Percentiles rank a stretch among this genome's conserved stretches.
Conservation (phyloP, 1,140 invertebrate genomes). For the Papilio polyxenes region DNA sequence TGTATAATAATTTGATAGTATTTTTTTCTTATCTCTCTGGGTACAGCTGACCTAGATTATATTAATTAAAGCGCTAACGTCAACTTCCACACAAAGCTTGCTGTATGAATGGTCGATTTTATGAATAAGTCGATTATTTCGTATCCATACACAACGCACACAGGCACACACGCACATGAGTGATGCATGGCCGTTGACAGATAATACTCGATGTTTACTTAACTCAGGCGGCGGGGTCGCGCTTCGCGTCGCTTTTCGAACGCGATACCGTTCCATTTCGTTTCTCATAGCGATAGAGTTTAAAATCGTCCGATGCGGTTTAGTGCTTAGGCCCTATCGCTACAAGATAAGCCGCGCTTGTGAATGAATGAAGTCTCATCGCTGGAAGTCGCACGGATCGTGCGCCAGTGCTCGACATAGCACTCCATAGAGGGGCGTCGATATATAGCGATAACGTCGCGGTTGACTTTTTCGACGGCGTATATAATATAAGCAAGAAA, state of each 20-base stretch:
- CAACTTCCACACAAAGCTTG: constrained; percentile 44
- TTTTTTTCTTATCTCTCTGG: constrained; percentile 33
- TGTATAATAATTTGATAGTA: not conserved
- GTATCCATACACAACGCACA: constrained; percentile 59
- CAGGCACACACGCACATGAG: constrained; percentile 52
- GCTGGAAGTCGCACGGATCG: constrained; percentile 68
- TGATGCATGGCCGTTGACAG: constrained; percentile 78
- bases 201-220: constrained; percentile 81
- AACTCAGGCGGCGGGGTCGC: constrained; percentile 76
- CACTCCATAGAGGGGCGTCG: constrained; percentile 30
- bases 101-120: constrained; percentile 66
- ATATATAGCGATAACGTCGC: constrained; percentile 31
- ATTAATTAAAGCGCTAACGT: constrained; percentile 59
- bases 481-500: constrained; percentile 41
- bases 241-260: constrained; percentile 53
- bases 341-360: constrained; percentile 61
- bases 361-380: constrained; percentile 80
- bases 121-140: constrained; percentile 76
- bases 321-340: constrained; percentile 62
- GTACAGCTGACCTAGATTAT: constrained; percentile 60
- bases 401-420: constrained; percentile 57
- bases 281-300: constrained; percentile 60
- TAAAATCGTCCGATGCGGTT: constrained; percentile 52
- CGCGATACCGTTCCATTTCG: constrained; percentile 52
- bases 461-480: constrained; percentile 14